Percentiles rank a stretch among this genome's conserved stretches.
Evolutionary conservation across 2,888 invertebrate genomes (phyloP).

Genomic region (Cordylochernes scorpioides): DNA sequence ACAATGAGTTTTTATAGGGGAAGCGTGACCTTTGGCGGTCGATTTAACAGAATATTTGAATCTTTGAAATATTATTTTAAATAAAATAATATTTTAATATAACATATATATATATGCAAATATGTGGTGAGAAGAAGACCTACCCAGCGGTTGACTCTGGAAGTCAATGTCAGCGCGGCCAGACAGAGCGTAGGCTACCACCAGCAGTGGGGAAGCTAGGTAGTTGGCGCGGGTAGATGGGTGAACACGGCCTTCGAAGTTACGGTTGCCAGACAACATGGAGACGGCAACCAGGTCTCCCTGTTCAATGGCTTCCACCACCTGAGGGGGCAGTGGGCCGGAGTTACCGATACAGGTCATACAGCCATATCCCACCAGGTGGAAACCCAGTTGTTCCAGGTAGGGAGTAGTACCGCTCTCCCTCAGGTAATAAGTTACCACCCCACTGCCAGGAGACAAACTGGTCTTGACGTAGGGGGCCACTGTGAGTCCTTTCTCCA

Average conservation of each 20-base stretch:
- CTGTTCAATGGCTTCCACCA: constrained; percentile 65
- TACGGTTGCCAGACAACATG: constrained; percentile 84
- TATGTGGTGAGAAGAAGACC: constrained; percentile 17
- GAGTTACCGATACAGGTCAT: constrained; percentile 99
- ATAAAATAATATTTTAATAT: constrained; percentile 1
- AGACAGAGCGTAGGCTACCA: constrained; percentile 88
- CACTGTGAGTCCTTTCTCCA: constrained; percentile 61
- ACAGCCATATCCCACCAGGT: constrained; percentile 92
- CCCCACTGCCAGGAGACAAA: constrained; percentile 79
- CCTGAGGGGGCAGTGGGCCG: constrained; percentile 68
- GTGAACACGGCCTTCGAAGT: constrained; percentile 93
- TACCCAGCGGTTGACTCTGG: constrained; percentile 55
- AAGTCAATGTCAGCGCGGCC: constrained; percentile 87
- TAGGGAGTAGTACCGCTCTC: constrained; percentile 77
- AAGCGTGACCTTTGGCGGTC: too few species aligned
- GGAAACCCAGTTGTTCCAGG: constrained; percentile 60
- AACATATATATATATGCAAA: constrained; percentile 1
- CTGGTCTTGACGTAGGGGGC: constrained; percentile 88
- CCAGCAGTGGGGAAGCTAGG: constrained; percentile 80
- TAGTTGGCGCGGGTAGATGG: constrained; percentile 91
- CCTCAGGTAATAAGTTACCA: constrained; percentile 62
- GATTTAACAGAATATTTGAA: too few species aligned
- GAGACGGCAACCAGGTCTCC: constrained; percentile 82
- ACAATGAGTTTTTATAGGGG: too few species aligned
- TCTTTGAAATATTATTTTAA: constrained; percentile 2